Base-by-base conservation (phyloP, 92 coral and sea anemone genomes). In the Metridium senile region DNA sequence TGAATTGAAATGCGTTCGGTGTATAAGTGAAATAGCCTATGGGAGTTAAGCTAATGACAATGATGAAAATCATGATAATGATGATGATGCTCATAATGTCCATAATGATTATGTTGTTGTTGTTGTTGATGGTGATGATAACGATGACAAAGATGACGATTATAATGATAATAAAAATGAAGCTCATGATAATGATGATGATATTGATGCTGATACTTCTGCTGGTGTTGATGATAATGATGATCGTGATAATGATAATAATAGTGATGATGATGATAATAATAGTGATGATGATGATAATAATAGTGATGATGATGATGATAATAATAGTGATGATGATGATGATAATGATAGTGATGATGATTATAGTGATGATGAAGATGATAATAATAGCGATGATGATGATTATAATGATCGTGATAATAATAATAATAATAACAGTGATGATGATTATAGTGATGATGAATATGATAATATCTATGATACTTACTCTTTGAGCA, bases 401-500 rank as follows among this genome's bases (percentile, higher is more conserved):
- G 49, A 39, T 13, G 13, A 13, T 39, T 6, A 39, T 39, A 13
- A 13, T 39, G 49, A 39, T 13, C 49, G 49, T 39, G 49, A 39
- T 39, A 66, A 66, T 39, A 4, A 13, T 13, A 13, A 39, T n/a
- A n/a, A n/a, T n/a, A n/a, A 4, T 39, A 6, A 39, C 49, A 39
- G 4, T 11, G 53, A 35, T 26, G n/a, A 11, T 2, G 21, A 20
- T 27, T 63, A 4, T 19, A 27, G 7, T 16, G 31, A 26, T 20
- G n/a, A 8, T 34, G 56, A 10, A 39, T 4, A 13, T 39, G 49
- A 39, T 39, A 13, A 39, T n/a, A n/a, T n/a, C n/a, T n/a, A n/a
- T n/a, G n/a, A 16, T 10, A 62, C 80, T 59, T 59, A 75, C 80
- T 43, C 28, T n/a, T 26, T 8, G 23, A 22, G 33, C 80, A 75